Evolutionary conservation across 2,113 vertebrate genomes (phyloP).

Genomic region (Pimephales promelas): DNA sequence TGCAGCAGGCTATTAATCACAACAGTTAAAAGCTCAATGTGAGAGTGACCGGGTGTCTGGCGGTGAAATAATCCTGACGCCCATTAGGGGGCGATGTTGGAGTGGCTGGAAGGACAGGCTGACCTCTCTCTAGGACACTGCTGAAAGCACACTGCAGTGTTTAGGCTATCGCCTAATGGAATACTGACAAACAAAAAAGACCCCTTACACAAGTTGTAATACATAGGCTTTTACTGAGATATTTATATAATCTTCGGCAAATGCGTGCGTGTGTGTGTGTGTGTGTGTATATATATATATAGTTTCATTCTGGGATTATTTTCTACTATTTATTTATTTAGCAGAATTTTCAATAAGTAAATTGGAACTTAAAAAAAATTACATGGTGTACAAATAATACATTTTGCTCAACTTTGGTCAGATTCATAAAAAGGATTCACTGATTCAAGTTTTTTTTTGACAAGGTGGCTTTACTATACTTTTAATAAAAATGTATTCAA

Average conservation of each 20-base stretch:
- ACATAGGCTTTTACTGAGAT: neutral
- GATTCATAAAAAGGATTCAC: neutral
- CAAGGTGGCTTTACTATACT: too few species aligned
- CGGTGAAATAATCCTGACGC: slow-evolving; percentile 48
- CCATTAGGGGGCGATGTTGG: slow-evolving; percentile 78
- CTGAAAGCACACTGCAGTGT: slow-evolving; percentile 52
- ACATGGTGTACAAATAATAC: neutral
- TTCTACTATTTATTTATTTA: neutral
- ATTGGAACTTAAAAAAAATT: neutral
- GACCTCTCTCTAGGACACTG: slow-evolving; percentile 58
- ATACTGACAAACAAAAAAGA: slow-evolving; percentile 47
- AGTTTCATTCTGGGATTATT: too few species aligned
- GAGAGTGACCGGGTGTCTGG: slow-evolving; percentile 8
- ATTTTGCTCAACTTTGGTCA: neutral
- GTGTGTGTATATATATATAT: too few species aligned
- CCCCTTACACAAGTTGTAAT: neutral
- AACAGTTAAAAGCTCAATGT: neutral
- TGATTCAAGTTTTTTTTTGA: neutral
- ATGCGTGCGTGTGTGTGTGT: neutral
- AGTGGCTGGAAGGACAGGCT: slow-evolving; percentile 66
- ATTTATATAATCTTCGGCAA: neutral
- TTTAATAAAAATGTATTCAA: too few species aligned
- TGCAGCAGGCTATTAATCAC: slow-evolving; percentile 32
- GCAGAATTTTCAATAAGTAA: neutral
- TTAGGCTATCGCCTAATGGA: slow-evolving; percentile 12